Percentiles rank a stretch among this genome's conserved stretches.
Evolutionary conservation across 2,113 vertebrate genomes (phyloP).

Genomic region (Mesembrinibis cayennensis): DNA sequence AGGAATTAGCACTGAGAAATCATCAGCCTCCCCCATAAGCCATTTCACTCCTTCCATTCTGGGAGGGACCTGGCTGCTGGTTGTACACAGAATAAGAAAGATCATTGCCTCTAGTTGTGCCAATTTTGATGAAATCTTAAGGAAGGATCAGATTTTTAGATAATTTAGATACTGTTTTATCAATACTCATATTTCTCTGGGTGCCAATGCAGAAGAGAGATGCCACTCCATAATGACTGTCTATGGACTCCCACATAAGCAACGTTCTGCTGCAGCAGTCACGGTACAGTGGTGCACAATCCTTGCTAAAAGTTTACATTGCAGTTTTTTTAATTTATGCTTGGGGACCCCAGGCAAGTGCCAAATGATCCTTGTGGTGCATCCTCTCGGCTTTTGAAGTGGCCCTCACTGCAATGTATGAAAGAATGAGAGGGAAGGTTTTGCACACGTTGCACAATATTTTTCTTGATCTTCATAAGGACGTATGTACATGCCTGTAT

Average conservation of each 20-base stretch:
- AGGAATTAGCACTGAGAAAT: neutral
- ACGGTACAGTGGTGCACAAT: rapidly evolving
- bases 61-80: neutral
- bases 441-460: neutral
- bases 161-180: neutral
- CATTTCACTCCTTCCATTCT: neutral
- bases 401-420: neutral
- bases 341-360: neutral
- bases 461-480: neutral
- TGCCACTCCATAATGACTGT: neutral
- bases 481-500: neutral
- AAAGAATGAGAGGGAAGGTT: neutral
- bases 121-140: neutral
- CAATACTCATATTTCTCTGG: neutral
- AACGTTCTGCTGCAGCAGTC: neutral
- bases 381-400: neutral
- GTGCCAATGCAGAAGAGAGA: neutral
- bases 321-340: neutral
- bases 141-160: neutral
- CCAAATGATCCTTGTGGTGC: neutral
- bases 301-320: neutral
- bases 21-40: neutral
- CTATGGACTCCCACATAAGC: neutral
- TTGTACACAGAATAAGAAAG: neutral
- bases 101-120: neutral